A percentile compares a stretch with the other conserved stretches of the same genome.
Evolutionary conservation across 1,140 invertebrate species (phyloP).

Genomic region (silkworm (Bombyx mori)): DNA sequence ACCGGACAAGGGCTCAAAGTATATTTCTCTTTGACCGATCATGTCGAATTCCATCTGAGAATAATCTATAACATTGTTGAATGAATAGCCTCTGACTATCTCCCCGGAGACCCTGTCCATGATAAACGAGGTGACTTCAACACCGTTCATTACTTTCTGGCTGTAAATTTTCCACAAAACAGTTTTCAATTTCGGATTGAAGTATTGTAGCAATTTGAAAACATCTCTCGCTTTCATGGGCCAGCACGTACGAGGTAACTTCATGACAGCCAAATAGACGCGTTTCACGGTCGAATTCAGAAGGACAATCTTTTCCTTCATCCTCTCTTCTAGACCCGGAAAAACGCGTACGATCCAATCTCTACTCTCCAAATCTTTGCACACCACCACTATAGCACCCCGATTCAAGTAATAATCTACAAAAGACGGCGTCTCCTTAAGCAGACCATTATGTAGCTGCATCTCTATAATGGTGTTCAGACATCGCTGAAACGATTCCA

Average conservation of each 20-base stretch:
- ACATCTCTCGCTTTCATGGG: conserved; percentile 42
- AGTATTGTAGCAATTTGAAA: conserved; percentile 53
- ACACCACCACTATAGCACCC: conserved; percentile 55
- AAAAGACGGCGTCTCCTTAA: conserved; percentile 40
- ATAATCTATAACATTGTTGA: conserved; percentile 58
- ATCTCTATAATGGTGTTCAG: conserved; percentile 49
- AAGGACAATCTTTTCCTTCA: conserved; percentile 37
- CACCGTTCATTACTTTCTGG: conserved; percentile 29
- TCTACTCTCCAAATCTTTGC: conserved; percentile 44
- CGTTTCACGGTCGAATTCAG: conserved; percentile 45
- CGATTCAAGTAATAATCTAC: conserved; percentile 54
- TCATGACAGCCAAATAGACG: conserved; percentile 42
- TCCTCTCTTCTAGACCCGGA: conserved; percentile 51
- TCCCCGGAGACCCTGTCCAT: conserved; percentile 50
- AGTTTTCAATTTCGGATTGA: conserved; percentile 46
- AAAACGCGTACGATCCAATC: conserved; percentile 50
- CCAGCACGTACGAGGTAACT: conserved; percentile 42
- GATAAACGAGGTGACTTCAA: conserved; percentile 41
- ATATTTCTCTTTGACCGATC: conserved; percentile 44
- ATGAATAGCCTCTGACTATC: conserved; percentile 43
- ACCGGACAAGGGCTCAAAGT: conserved; percentile 43
- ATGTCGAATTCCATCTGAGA: conserved; percentile 52
- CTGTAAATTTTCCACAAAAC: conserved; percentile 45
- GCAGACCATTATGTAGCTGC: conserved; percentile 48
- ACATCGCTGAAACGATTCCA: conserved; percentile 40